phyloP scores from a whole-genome alignment of 2,888 invertebrate species.

The Napeogenes inachia region DNA sequence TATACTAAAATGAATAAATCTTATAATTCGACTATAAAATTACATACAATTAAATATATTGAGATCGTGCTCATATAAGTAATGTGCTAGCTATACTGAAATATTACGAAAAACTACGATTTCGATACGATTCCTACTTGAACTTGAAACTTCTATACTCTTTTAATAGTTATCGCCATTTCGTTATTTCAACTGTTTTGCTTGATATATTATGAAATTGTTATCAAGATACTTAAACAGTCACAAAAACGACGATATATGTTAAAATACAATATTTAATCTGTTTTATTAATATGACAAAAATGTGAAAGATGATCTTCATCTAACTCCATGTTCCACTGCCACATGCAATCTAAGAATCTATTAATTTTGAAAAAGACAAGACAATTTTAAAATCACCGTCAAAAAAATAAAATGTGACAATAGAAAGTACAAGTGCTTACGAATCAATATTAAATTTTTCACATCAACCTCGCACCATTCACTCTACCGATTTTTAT shows the following conservation, averaged over 20 bases:
- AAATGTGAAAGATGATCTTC: too few species aligned
- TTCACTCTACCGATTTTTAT: slow-evolving; percentile 34
- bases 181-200: too few species aligned
- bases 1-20: slow-evolving; percentile 28
- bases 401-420: slow-evolving; percentile 11
- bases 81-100: slow-evolving; percentile 43
- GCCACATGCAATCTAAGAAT: not conserved
- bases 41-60: slow-evolving; percentile 51
- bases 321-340: not conserved
- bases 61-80: slow-evolving; percentile 67
- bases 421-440: slow-evolving; percentile 13
- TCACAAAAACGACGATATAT: too few species aligned
- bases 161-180: not conserved
- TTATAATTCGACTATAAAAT: slow-evolving; percentile 44
- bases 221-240: too few species aligned
- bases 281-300: too few species aligned
- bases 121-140: slow-evolving; percentile 13
- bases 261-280: too few species aligned
- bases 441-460: slow-evolving; percentile 3
- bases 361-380: slow-evolving; percentile 4
- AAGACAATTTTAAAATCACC: not conserved
- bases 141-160: not conserved
- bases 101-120: slow-evolving; percentile 21
- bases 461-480: slow-evolving; percentile 17
- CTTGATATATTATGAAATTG: too few species aligned